Conservation (phyloP, 1,140 invertebrate species). For the Scaptomyza pallida region DNA sequence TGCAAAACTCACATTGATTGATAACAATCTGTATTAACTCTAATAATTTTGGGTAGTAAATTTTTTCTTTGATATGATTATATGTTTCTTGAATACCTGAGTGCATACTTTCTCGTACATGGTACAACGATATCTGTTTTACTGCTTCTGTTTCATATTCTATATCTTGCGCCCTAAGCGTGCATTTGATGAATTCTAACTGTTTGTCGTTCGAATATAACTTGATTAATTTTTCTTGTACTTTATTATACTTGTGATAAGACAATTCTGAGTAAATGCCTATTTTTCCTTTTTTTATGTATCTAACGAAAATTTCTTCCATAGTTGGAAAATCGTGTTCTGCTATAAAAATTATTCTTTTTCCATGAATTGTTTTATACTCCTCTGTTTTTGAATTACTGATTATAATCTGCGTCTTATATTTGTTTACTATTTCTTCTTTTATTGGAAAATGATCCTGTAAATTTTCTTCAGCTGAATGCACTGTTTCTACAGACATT, state of each 20-base stretch:
- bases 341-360: no score
- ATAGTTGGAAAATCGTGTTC: no score
- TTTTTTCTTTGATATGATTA: conserved; percentile 15
- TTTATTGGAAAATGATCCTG: conserved; percentile 34
- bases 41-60: conserved; percentile 27
- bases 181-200: conserved; percentile 41
- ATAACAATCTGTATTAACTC: conserved; percentile 36
- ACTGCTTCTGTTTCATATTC: conserved; percentile 32
- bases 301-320: no score
- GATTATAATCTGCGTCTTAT: conserved; percentile 23
- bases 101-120: no score
- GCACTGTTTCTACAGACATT: conserved; percentile 30
- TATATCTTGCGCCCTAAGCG: conserved; percentile 31
- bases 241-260: conserved; percentile 23
- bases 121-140: conserved; percentile 43
- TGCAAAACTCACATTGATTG: conserved; percentile 39
- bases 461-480: conserved; percentile 43
- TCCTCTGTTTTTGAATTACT: conserved; percentile 28
- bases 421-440: conserved; percentile 44
- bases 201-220: conserved; percentile 34
- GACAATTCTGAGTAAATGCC: conserved; percentile 34
- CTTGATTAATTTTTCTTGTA: conserved; percentile 38
- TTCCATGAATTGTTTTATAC: conserved; percentile 1
- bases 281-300: conserved; percentile 34
- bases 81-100: no score